Evolutionary conservation across 1,140 invertebrate genomes (phyloP), one percentile per base, ranked within the genome.

Genomic region (Drosophila virilis): DNA sequence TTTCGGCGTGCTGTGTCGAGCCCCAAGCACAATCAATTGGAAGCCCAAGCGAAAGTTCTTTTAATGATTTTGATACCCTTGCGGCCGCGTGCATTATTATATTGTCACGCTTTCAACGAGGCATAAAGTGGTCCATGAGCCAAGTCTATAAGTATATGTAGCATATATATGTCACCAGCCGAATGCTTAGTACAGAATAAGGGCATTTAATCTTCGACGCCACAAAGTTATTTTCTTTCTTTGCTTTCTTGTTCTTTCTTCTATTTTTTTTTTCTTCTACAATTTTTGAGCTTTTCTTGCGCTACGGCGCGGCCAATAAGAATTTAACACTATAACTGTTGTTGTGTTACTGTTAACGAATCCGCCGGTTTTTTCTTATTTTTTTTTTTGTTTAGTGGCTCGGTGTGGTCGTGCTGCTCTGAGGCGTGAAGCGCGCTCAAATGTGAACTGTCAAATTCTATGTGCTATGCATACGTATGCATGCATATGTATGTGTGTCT

Each of bases 241-340:
- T 33, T 28, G 22, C 22, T 28, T 28, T 28, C 22, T 28, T 28
- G 22, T 28, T 28, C 3, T 28, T 28, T 28, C 22, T 28, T 28
- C 22, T 28, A 28, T 28, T 6, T 22, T 22, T 22, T 42, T 46
- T 46, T 17, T 59, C 42, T 17, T 59, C 42, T 7, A 52, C 46
- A 51, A 46, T 66, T 67, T 9, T 57, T 17, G 37, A 9, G 42
- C 43, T 28, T 64, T 67, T 50, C 43, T 55, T 45, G 57, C 8
- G 62, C 74, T 15, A 37, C 54, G 68, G 68, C 65, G n/a, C 48
- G 42, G 50, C 80, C 80, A 72, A 82, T 75, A 68, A 67, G 51
- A 83, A 82, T 71, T 79, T 79, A 83, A 84, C 80, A 61, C 76
- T 64, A 84, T 83, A 77, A 69, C 75, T 74, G 61, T 66, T 74